Base-by-base conservation (phyloP, 2,113 vertebrate genomes). In the Otis tarda region DNA sequence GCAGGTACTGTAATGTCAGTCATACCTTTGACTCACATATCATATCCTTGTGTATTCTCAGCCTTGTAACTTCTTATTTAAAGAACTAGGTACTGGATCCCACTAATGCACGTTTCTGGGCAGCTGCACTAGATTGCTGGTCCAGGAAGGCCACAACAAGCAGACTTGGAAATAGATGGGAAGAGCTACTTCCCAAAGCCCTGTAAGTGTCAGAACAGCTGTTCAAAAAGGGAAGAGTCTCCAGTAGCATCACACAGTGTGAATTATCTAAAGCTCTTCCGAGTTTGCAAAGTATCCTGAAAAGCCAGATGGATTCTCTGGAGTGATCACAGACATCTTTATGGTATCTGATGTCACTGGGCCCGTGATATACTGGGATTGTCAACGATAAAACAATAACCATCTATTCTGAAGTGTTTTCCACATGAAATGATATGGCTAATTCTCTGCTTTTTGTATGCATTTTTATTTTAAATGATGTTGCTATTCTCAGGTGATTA, bases 1-100 rank as follows among this genome's bases (percentile, higher is more conserved):
- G 98, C 98, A 99, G 99, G 99, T 99, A 97, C 87, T 83, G 64
- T 92, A 63, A 83, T 61, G 22, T 81, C 80, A 93, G 79, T 90
- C 43, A 43, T 50, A 33, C 60, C 11, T 95, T 84, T 90, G 70
- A 33, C 28, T 49, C 12, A 1, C 4, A 1, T 49, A 10, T 52
- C 27, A 4, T 73, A 80, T n/a, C 39, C 28, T 73, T 65, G n/a
- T 4, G 2, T 47, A 37, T 76, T 94, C 61, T 83, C 41, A 53
- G 60, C 59, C 45, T 87, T 1, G 0, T 73, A 56, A 71, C 39
- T 17, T 83, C 60, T 39, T 61, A 39, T 63, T 80, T 78, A 64
- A 76, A 45, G 74, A 70, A 39, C 56, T 53, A 59, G 43, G 57
- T n/a, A 22, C 35, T 75, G 22, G 24, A 45, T 68, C 45, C 31